Conservation (phyloP, 1,140 invertebrate species). For the Hirudo medicinalis region DNA sequence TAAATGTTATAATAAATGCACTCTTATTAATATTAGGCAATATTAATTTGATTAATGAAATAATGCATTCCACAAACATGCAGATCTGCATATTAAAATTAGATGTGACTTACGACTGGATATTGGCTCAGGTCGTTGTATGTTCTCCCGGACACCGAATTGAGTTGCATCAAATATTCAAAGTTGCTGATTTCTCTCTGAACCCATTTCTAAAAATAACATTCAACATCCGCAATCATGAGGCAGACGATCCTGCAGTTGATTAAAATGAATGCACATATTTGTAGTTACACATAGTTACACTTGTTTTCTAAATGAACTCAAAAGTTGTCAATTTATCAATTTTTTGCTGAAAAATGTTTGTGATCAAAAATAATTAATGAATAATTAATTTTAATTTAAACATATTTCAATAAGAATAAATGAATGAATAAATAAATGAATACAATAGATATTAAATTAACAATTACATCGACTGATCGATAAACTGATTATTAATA, state of each 20-base stretch:
- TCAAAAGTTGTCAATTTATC: no score
- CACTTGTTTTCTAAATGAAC: no score
- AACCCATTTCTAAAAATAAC: constrained; percentile 47
- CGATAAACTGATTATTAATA: not conserved
- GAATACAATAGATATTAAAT: no score
- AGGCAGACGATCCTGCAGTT: no score
- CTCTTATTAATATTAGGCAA: not conserved
- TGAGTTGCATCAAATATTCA: constrained; percentile 53
- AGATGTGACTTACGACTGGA: constrained; percentile 38
- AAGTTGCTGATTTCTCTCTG: constrained; percentile 55
- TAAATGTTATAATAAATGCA: not conserved
- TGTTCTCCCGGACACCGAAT: constrained; percentile 44
- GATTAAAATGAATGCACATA: no score
- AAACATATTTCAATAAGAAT: no score
- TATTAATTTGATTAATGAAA: not conserved
- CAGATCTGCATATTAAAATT: not conserved
- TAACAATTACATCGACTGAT: no score
- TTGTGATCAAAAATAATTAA: no score
- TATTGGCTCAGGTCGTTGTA: constrained; percentile 46
- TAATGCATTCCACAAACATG: not conserved
- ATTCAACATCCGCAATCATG: not conserved
- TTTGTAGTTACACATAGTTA: no score
- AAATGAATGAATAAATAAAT: no score
- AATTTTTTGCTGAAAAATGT: no score
- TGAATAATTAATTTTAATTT: no score